A percentile compares a stretch with the other conserved stretches of the same genome.
Conservation (phyloP, 2,888 invertebrate species). For the Sericinus montela region DNA sequence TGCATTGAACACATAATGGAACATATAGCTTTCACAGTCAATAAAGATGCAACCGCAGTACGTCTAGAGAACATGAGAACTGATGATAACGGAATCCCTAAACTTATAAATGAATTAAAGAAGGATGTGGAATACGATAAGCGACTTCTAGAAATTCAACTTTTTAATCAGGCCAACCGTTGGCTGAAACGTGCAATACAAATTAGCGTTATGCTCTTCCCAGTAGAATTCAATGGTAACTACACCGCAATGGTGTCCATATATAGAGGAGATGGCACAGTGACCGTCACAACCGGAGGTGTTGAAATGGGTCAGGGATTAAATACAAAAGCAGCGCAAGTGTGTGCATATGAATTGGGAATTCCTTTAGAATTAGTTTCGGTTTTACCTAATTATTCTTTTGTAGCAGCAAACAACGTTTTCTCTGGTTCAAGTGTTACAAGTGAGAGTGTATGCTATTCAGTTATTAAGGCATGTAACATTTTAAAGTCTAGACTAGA, state of each 20-base stretch:
- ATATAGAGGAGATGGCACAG: conserved; percentile 82
- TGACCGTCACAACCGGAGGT: conserved; percentile 82
- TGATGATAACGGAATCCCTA: conserved; percentile 30
- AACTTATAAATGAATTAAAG: conserved; percentile 36
- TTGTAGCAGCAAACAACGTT: conserved; percentile 76
- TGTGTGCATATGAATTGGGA: conserved; percentile 82
- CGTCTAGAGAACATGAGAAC: conserved; percentile 21
- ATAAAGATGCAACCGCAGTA: conserved; percentile 22
- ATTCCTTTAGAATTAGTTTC: conserved; percentile 80
- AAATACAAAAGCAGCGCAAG: conserved; percentile 86
- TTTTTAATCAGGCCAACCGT: conserved; percentile 80
- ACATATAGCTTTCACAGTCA: conserved; percentile 21
- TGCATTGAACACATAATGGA: conserved; percentile 47
- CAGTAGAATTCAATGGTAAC: conserved; percentile 17
- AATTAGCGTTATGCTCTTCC: conserved; percentile 24
- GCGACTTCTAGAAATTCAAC: conserved; percentile 60
- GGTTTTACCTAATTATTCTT: conserved; percentile 78
- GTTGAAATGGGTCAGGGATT: conserved; percentile 87
- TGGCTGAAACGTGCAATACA: conserved; percentile 87
- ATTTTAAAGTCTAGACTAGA: conserved; percentile 58
- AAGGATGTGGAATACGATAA: conserved; percentile 67
- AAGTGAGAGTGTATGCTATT: conserved; percentile 81
- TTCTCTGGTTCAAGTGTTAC: conserved; percentile 80
- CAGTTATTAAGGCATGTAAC: conserved; percentile 69
- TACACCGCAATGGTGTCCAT: conserved; percentile 19